Evolutionary conservation across 2,797 vertebrate species (phyloP).

Genomic region (Bucorvus abyssinicus): DNA sequence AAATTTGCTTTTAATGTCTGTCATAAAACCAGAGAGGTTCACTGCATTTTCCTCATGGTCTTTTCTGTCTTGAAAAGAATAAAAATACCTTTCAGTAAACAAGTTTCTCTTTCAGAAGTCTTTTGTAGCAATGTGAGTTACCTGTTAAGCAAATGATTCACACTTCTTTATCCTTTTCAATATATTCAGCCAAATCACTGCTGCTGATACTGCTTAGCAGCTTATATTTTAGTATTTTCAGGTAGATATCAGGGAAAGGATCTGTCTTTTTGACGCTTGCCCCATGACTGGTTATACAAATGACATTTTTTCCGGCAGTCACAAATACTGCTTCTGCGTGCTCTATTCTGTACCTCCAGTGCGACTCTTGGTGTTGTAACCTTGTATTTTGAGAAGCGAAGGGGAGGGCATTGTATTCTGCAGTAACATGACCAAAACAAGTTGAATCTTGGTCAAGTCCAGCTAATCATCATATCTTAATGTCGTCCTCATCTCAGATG

Average conservation of each 20-base stretch:
- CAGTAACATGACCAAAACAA: background rate
- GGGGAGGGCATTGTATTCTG: background rate
- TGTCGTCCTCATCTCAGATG: background rate
- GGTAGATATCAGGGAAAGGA: background rate
- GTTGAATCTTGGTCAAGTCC: background rate
- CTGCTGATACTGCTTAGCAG: background rate
- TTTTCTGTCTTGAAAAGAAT: background rate
- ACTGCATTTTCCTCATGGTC: background rate
- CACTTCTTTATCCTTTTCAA: background rate
- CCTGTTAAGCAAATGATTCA: background rate
- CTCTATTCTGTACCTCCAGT: background rate
- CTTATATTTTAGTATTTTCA: constrained; percentile 9
- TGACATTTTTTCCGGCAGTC: background rate
- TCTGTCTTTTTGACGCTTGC: background rate
- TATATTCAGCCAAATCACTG: background rate
- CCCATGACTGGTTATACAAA: background rate
- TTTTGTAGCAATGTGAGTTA: background rate
- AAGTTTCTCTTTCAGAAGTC: background rate
- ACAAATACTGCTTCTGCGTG: background rate
- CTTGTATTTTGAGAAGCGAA: background rate
- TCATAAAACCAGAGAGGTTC: background rate
- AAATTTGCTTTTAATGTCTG: background rate
- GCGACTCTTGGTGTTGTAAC: background rate
- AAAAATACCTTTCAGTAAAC: background rate
- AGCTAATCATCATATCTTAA: background rate